Evolutionary conservation across 2,797 vertebrate species (phyloP).

Genomic region (Rachycentron canadum): DNA sequence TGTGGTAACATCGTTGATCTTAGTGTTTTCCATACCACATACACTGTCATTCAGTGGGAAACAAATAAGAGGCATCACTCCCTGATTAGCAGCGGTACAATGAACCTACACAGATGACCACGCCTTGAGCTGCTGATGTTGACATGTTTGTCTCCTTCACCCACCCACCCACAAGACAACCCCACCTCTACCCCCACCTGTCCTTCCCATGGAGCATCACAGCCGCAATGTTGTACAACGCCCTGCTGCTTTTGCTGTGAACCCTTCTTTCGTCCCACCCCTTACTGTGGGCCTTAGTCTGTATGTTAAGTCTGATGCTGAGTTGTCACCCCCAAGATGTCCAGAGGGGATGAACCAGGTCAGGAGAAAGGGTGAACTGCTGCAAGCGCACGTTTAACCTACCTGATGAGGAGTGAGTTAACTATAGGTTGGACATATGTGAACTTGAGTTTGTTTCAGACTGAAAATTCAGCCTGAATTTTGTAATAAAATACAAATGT

Average conservation of each 20-base stretch:
- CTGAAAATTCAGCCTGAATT: too few species aligned
- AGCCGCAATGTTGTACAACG: constrained; percentile 77
- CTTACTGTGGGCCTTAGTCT: constrained; percentile 10
- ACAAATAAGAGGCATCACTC: background rate
- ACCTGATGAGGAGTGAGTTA: background rate
- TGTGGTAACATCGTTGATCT: constrained; percentile 14
- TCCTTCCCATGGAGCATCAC: constrained; percentile 30
- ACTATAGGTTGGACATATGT: background rate
- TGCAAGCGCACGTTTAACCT: background rate
- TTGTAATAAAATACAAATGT: background rate
- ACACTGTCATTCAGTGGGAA: constrained; percentile 7
- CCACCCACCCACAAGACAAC: constrained; percentile 24
- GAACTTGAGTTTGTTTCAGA: background rate
- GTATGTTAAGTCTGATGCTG: constrained; percentile 37
- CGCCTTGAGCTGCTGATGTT: constrained; percentile 64
- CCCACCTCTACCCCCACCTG: constrained; percentile 54
- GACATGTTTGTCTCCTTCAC: constrained; percentile 27
- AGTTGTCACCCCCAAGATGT: constrained; percentile 10
- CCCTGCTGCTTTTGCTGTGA: constrained; percentile 41
- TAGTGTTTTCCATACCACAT: background rate
- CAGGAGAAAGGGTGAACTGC: background rate
- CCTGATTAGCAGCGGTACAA: constrained; percentile 35
- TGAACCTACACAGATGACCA: constrained; percentile 54
- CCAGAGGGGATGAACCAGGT: background rate
- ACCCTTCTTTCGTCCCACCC: constrained; percentile 45